Evolutionary conservation across 2,797 vertebrate species (phyloP).

Genomic region (Taeniopygia guttata): DNA sequence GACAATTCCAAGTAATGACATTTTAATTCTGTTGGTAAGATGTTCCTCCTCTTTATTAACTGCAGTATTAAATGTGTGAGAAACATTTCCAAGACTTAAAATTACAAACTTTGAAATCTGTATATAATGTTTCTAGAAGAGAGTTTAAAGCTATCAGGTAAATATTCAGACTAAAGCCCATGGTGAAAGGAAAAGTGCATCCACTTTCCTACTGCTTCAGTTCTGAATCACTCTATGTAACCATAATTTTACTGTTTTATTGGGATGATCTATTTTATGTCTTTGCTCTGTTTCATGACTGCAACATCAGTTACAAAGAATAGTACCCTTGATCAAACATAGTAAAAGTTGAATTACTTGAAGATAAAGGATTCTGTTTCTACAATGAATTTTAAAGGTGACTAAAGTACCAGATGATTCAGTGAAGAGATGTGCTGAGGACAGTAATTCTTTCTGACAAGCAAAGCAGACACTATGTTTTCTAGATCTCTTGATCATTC

Average conservation of each 20-base stretch:
- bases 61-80: background rate
- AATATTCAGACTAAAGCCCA: background rate
- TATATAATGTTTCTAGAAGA: background rate
- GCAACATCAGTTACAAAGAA: slow-evolving; percentile 9
- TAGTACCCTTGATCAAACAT: background rate
- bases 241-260: slow-evolving; percentile 39
- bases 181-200: background rate
- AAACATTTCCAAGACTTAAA: background rate
- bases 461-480: background rate
- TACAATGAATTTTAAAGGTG: slow-evolving; percentile 16
- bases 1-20: background rate
- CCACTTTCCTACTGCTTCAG: background rate
- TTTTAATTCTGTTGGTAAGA: background rate
- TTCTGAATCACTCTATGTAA: background rate
- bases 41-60: background rate
- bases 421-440: slow-evolving; percentile 44
- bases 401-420: slow-evolving; percentile 50
- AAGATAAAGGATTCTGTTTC: slow-evolving; percentile 12
- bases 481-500: background rate
- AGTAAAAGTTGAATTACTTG: slow-evolving; percentile 34
- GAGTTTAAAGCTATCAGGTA: background rate
- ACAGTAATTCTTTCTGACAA: background rate
- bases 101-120: background rate
- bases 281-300: slow-evolving; percentile 15
- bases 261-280: slow-evolving; percentile 47